Evolutionary conservation across 1,140 invertebrate genomes (phyloP), one percentile per base, ranked within the genome.

Genomic region (Aphelinus certus): DNA sequence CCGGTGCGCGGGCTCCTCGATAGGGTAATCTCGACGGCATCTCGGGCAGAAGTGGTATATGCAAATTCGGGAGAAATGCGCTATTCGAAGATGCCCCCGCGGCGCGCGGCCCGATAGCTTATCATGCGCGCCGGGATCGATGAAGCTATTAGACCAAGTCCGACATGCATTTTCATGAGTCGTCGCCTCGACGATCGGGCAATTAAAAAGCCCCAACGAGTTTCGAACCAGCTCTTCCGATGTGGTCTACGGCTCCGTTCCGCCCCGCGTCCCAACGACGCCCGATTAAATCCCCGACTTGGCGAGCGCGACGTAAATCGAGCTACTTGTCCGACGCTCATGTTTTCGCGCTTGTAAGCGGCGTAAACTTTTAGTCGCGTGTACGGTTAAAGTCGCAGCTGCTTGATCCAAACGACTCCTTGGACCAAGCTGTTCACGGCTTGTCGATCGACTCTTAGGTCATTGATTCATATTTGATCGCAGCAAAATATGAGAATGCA

Each of bases 71-170:
- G n/a, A 26, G 26, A 26, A 70, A 51, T 2, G 56, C 47, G n/a
- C 43, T 70, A 70, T 68, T 47, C 1, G 5, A 26, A 10, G 46
- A 69, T 60, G 5, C 53, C 47, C n/a, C 46, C 49, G 10, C 48
- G 10, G 7, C 43, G 3, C 43, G 26, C 57, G 46, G 42, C 60
- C 43, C 26, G 26, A 26, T 26, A 26, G 26, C 67, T 70, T 71
- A 71, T 62, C 58, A 45, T 10, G 2, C 42, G 26, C 26, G 1
- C 46, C 53, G 10, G 62, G 62, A 71, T 71, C 58, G 49, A 62
- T 61, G 49, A 61, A 62, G 58, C 68, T 62, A 71, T 71, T 71
- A 71, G 49, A 71, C 46, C 58, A 53, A 71, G 55, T 42, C 45
- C 67, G 26, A 26, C 26, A 26, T 61, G 26, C 43, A 49, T 46